These are phyloP conservation scores for Phortica variegata DNA, from an alignment of 1,140 invertebrate species.

Conservation along the genomic window DNA sequence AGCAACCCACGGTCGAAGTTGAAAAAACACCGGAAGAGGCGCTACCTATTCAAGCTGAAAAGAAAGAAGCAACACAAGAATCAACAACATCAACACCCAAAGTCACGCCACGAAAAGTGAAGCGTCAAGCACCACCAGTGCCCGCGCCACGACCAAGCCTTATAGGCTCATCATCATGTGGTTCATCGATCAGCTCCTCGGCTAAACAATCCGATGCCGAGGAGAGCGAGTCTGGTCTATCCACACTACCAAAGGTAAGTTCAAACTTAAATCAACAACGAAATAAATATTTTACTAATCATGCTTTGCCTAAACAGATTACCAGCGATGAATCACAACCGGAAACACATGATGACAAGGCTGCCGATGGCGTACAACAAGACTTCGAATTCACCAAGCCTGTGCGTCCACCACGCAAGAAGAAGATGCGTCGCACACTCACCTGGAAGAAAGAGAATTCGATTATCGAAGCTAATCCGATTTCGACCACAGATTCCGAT, in stretches of 20 bases:
- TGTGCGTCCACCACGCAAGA: slow-evolving; percentile 42
- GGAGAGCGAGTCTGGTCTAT: slow-evolving; percentile 46
- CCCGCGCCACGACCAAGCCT: slow-evolving; percentile 32
- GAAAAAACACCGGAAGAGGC: not conserved
- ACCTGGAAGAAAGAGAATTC: slow-evolving; percentile 52
- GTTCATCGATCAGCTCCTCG: slow-evolving; percentile 25
- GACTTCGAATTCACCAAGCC: slow-evolving; percentile 39
- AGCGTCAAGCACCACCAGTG: slow-evolving; percentile 34
- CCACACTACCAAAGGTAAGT: slow-evolving; percentile 45
- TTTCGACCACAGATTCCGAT: slow-evolving; percentile 44
- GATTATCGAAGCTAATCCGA: slow-evolving; percentile 33
- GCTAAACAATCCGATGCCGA: slow-evolving; percentile 40
- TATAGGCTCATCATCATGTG: slow-evolving; percentile 13
- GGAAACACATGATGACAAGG: slow-evolving; percentile 15
- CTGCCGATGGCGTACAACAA: not conserved
- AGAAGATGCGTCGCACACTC: slow-evolving; percentile 48
- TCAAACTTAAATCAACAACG: too few relatives aligned
- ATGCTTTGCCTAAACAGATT: slow-evolving; percentile 17
- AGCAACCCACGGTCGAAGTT: not conserved
- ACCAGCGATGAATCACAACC: slow-evolving; percentile 48
- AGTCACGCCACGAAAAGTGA: slow-evolving; percentile 20
- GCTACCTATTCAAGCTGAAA: too few relatives aligned
- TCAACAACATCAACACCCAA: not conserved
- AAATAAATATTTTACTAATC: not conserved
- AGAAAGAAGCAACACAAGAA: not conserved